phyloP scores from a whole-genome alignment of 2,797 vertebrate genomes.

The Chromis chromis region DNA sequence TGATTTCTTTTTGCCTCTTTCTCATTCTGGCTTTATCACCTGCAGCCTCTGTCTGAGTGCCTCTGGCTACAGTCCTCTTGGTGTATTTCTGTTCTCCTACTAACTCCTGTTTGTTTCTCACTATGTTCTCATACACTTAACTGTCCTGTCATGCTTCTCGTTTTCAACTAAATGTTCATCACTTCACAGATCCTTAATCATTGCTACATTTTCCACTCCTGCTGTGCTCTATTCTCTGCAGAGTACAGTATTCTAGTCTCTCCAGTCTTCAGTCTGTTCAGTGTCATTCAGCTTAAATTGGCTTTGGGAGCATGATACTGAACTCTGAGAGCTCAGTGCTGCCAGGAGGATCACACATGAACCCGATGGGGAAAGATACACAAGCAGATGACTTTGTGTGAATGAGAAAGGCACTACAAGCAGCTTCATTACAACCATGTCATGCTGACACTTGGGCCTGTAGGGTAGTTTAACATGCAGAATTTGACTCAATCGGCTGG shows the following conservation, averaged over 20 bases:
- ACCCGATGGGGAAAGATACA: neutral
- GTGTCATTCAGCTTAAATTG: conserved; percentile 17
- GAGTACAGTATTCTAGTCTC: conserved; percentile 6
- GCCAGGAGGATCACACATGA: conserved; percentile 1
- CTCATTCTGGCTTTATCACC: conserved; percentile 15
- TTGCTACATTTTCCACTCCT: conserved; percentile 1
- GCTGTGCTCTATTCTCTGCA: neutral
- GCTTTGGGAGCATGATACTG: conserved; percentile 2
- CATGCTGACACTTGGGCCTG: conserved; percentile 4
- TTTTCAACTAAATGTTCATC: conserved; percentile 23
- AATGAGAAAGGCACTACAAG: neutral
- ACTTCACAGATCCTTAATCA: conserved; percentile 20
- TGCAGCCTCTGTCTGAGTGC: conserved; percentile 17
- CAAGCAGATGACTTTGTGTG: neutral
- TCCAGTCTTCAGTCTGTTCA: conserved; percentile 5
- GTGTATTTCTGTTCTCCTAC: conserved; percentile 12
- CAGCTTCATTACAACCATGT: neutral
- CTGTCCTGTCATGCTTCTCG: conserved; percentile 16
- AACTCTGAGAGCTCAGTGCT: conserved; percentile 1
- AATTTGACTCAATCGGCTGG: conserved; percentile 4
- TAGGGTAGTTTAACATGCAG: neutral
- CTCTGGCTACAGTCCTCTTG: conserved; percentile 17
- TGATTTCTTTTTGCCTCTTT: conserved; percentile 28
- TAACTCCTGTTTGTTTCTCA: conserved; percentile 18
- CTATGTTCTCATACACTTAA: conserved; percentile 17